Evolutionary conservation across 2,113 vertebrate species (phyloP).

Genomic region (Lucifuga dentata): DNA sequence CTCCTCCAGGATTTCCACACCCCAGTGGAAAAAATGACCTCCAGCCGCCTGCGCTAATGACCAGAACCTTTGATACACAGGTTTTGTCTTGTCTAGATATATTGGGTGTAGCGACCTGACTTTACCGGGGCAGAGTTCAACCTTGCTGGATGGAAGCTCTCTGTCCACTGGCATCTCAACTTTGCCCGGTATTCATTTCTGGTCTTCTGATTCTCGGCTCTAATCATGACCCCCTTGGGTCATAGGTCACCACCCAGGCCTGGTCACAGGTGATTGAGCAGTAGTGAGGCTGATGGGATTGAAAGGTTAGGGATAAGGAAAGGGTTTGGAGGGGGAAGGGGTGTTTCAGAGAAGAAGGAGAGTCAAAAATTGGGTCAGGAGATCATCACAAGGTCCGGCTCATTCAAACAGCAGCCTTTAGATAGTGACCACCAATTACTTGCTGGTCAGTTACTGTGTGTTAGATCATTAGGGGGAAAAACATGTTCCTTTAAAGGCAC

Average conservation of each 20-base stretch:
- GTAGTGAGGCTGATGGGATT: constrained; percentile 77
- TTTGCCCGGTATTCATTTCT: constrained; percentile 30
- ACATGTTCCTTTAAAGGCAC: background rate
- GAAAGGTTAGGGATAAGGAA: constrained; percentile 69
- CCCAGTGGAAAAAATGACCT: constrained; percentile 38
- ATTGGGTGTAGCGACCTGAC: constrained; percentile 47
- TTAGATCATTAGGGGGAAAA: background rate
- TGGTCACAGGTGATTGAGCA: constrained; percentile 80
- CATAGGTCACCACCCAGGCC: constrained; percentile 59
- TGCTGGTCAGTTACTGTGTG: background rate
- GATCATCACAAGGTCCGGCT: constrained; percentile 75
- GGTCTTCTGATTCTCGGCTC: constrained; percentile 40
- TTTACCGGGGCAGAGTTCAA: constrained; percentile 30
- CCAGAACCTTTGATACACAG: constrained; percentile 59
- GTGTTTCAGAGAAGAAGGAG: constrained; percentile 37
- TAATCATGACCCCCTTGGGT: constrained; percentile 66
- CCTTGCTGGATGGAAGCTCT: constrained; percentile 29
- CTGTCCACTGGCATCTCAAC: constrained; percentile 30
- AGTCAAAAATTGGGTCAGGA: constrained; percentile 71
- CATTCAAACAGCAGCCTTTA: constrained; percentile 25
- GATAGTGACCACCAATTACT: background rate
- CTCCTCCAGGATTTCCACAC: constrained; percentile 29
- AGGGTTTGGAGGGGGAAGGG: constrained; percentile 22
- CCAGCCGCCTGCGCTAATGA: constrained; percentile 58
- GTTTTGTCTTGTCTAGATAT: constrained; percentile 45